A percentile compares a stretch with the other conserved stretches of the same genome.
phyloP scores from a whole-genome alignment of 2,888 invertebrate species.

The Celastrina argiolus region DNA sequence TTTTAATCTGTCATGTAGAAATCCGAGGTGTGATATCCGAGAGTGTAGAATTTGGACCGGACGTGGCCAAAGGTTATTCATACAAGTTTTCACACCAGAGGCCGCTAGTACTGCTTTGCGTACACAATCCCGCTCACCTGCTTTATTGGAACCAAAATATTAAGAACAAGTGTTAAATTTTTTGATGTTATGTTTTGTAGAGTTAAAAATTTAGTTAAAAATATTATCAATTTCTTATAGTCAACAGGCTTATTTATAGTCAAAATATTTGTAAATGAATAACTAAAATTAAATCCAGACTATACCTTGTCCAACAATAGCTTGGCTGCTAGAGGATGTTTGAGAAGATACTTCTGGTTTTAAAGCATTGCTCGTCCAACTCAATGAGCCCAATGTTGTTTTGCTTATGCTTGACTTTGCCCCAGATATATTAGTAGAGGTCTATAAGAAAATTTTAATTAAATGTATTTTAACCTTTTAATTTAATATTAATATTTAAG shows the following conservation, averaged over 20 bases:
- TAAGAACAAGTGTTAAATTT: too few relatives aligned
- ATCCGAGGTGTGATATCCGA: constrained; percentile 91
- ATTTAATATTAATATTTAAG: too few relatives aligned
- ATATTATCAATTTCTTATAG: too few relatives aligned
- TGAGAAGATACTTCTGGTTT: constrained; percentile 56
- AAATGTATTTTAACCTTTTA: too few relatives aligned
- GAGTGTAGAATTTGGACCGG: constrained; percentile 82
- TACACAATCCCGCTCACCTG: constrained; percentile 63
- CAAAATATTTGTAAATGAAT: too few relatives aligned
- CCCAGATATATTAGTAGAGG: constrained; percentile 47
- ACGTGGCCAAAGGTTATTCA: constrained; percentile 58
- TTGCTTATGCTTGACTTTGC: constrained; percentile 57
- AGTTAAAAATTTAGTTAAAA: too few relatives aligned
- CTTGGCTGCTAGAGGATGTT: constrained; percentile 57
- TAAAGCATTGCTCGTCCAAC: constrained; percentile 51
- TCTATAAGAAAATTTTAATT: constrained; percentile 40
- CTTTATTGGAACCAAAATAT: constrained; percentile 37
- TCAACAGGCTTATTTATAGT: too few relatives aligned
- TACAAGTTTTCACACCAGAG: constrained; percentile 91
- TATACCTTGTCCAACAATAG: constrained; percentile 50
- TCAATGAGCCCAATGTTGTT: constrained; percentile 57
- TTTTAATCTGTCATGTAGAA: constrained; percentile 88
- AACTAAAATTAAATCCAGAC: neutral
- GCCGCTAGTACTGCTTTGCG: constrained; percentile 91
- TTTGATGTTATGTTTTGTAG: too few relatives aligned